Evolutionary conservation across 2,797 vertebrate genomes (phyloP).

Genomic region (Buphagus erythrorhynchus): DNA sequence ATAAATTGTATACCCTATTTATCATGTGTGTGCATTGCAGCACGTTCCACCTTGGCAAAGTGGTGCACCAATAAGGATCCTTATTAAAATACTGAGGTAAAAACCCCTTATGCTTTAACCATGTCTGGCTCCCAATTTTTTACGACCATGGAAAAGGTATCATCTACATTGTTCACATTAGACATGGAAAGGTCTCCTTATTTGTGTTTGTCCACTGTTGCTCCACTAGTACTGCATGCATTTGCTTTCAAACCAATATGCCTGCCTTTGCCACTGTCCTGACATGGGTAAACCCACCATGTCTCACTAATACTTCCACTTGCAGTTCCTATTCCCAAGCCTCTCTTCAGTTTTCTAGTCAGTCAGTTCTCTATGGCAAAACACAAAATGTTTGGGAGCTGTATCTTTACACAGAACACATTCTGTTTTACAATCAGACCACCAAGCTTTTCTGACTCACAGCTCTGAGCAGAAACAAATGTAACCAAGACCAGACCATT

Average conservation of each 20-base stretch:
- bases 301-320: neutral
- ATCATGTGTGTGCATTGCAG: rapidly evolving
- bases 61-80: too few species aligned
- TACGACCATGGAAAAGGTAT: neutral
- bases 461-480: neutral
- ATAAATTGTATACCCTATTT: neutral
- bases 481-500: neutral
- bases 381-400: neutral
- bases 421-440: neutral
- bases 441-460: neutral
- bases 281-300: neutral
- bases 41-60: rapidly evolving
- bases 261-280: neutral
- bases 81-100: neutral
- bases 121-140: neutral
- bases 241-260: neutral
- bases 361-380: neutral
- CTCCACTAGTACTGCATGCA: neutral
- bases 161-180: neutral
- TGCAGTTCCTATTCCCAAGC: neutral
- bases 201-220: neutral
- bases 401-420: rapidly evolving
- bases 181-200: neutral
- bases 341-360: neutral
- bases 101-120: neutral